Evolutionary conservation across 2,797 vertebrate species (phyloP), one percentile per base, ranked within the genome.

Genomic region (Tiaroga cobitis): DNA sequence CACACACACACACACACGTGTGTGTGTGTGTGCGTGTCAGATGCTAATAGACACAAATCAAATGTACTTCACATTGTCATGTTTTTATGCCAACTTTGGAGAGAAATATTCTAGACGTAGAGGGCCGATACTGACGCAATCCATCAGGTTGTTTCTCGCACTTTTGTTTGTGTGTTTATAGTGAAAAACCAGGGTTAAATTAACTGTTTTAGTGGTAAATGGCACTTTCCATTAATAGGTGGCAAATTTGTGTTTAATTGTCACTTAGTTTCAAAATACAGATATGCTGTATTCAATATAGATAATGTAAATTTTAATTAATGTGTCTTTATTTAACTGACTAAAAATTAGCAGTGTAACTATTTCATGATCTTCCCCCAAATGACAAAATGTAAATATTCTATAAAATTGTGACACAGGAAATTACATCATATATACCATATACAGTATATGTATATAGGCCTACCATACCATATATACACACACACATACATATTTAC

Each of bases 81-180:
- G 37, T 70, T 56, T 32, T 59, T 9, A 39, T 39, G 32, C 11
- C 39, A 39, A 18, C 11, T 61, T 61, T 78, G 56, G 54, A 78
- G 56, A 19, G 54, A 19, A 37, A 37, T 59, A 16, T 39, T n/a
- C 1, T 34, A n/a, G 34, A 70, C 10, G 10, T 9, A 26, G 26
- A 56, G 68, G 68, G 68, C 37, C 5, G 68, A 32, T 37, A n/a
- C 26, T 8, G 68, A 51, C 2, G 3, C 74, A 54, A 37, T 21
- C 26, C 65, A 68, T 80, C 63, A 54, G 29, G 32, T 37, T 68
- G 65, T 81, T 81, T 37, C 16, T 49, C 54, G 73, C 37, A 19
- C 41, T 43, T 37, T 68, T 54, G 32, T 9, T 51, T 39, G 65
- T 39, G 65, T 72, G 29, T 80, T n/a, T 34, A 7, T 49, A 34